phyloP scores from a whole-genome alignment of 2,797 vertebrate species.

The Pangasius mekongensis region DNA sequence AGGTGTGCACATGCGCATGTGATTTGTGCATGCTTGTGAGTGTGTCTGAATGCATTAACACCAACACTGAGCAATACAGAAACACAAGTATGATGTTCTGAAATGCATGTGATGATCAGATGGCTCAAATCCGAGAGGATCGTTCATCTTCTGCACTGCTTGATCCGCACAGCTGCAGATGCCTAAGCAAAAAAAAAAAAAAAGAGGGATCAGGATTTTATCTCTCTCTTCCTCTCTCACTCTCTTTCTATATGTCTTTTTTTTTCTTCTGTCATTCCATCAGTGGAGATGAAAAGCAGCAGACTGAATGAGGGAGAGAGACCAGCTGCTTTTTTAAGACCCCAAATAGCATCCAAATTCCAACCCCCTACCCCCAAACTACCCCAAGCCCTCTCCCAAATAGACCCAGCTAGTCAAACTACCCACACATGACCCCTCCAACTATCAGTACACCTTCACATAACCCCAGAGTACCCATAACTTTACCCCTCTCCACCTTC shows the following conservation, averaged over 20 bases:
- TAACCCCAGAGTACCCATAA: background rate
- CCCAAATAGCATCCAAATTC: background rate
- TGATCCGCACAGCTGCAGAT: constrained; percentile 20
- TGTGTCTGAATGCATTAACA: background rate
- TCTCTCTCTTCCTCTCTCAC: background rate
- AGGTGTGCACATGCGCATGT: background rate
- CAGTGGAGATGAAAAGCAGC: constrained; percentile 20
- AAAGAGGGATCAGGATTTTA: constrained; percentile 17
- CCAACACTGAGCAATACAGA: background rate
- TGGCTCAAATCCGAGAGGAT: background rate
- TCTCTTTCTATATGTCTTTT: constrained; percentile 9
- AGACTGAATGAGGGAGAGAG: constrained; percentile 18
- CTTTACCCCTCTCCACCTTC: background rate
- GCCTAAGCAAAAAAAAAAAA: constrained; percentile 1
- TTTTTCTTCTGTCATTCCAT: constrained; percentile 4
- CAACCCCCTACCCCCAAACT: background rate
- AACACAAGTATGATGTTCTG: background rate
- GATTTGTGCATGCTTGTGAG: background rate
- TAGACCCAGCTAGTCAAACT: background rate
- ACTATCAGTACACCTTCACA: background rate
- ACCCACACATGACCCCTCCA: background rate
- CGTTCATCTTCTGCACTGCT: background rate
- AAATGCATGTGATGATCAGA: constrained; percentile 20
- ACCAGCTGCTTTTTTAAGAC: constrained; percentile 22
- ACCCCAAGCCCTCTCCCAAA: background rate